Evolutionary conservation across 1,140 invertebrate genomes (phyloP), one percentile per base, ranked within the genome.

Genomic region (Leptinotarsa texana): DNA sequence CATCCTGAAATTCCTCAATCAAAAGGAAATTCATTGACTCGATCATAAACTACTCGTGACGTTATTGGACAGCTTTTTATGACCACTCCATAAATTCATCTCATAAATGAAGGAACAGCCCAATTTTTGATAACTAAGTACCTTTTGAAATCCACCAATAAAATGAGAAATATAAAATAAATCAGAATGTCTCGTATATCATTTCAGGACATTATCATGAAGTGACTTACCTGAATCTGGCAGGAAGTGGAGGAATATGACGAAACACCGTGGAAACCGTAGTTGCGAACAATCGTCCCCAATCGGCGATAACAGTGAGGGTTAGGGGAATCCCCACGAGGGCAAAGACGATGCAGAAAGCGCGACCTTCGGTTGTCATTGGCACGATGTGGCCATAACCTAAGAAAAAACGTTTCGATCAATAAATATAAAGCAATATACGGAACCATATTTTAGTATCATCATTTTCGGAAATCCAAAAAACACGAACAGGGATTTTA

Each of bases 341-440:
- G 11, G 96, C 96, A 84, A 97, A 99, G 17, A 96, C 86, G 65
- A 99, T 96, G 84, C 96, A 98, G 82, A 98, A 95, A 27, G 93
- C 87, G 72, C 94, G 90, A 11, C 97, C 97, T 83, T 90, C 89
- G 74, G 89, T 89, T 3, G 97, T 98, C 48, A 92, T 91, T 1
- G 97, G 96, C 15, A 95, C 95, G 77, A 98, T 95, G 84, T 99
- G 96, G 65, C 97, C 97, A 86, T 98, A 99, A 74, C 97, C 96
- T 97, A 83, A 76, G 87, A 87, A 63, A 76, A 69, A 27, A 11
- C 33, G 33, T 42, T 42, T 11, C 8, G 33, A 11, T 42, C 33
- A 42, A 42, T 42, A 42, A 42, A 42, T 11, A 42, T 42, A 42
- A 42, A 0, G 33, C 33, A 0, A 42, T 42, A 42, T 42, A 11